Evolutionary conservation across 2,888 invertebrate species (phyloP).

Genomic region (Alitta virens): DNA sequence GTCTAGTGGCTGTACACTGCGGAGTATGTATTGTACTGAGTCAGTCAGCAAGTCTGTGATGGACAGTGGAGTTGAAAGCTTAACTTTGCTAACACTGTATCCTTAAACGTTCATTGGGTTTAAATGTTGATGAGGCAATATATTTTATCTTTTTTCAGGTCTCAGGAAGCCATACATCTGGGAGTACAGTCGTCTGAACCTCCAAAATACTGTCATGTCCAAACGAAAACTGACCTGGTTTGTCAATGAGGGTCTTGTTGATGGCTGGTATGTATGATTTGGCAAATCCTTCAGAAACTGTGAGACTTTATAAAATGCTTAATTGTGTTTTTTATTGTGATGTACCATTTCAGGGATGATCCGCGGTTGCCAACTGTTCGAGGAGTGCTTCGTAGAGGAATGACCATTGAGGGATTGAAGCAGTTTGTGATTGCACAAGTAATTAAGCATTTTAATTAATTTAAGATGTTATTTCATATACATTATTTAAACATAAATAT

Average conservation of each 20-base stretch:
- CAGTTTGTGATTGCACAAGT: conserved; percentile 92
- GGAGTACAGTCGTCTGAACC: conserved; percentile 93
- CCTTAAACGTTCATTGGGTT: too few species aligned
- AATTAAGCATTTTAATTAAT: too few species aligned
- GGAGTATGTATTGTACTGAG: too few species aligned
- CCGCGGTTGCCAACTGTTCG: conserved; percentile 98
- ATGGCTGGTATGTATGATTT: conserved; percentile 78
- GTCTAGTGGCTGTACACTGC: conserved; percentile 8
- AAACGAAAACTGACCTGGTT: conserved; percentile 98
- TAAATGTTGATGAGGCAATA: too few species aligned
- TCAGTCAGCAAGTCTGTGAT: too few species aligned
- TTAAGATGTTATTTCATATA: not conserved
- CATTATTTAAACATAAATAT: not conserved
- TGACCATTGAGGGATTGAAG: conserved; percentile 94
- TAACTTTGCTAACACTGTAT: too few species aligned
- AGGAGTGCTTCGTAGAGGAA: conserved; percentile 89
- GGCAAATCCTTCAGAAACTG: not conserved
- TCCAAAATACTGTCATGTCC: conserved; percentile 97
- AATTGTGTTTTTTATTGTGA: not conserved
- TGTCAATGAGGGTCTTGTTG: conserved; percentile 88
- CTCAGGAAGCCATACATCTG: conserved; percentile 86
- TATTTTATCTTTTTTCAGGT: conserved; percentile 33
- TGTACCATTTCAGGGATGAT: conserved; percentile 74
- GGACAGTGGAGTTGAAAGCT: too few species aligned
- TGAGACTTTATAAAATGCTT: not conserved